A percentile compares a stretch with the other conserved stretches of the same genome.
Conservation (phyloP, 2,113 vertebrate species). For the Fregata magnificens region DNA sequence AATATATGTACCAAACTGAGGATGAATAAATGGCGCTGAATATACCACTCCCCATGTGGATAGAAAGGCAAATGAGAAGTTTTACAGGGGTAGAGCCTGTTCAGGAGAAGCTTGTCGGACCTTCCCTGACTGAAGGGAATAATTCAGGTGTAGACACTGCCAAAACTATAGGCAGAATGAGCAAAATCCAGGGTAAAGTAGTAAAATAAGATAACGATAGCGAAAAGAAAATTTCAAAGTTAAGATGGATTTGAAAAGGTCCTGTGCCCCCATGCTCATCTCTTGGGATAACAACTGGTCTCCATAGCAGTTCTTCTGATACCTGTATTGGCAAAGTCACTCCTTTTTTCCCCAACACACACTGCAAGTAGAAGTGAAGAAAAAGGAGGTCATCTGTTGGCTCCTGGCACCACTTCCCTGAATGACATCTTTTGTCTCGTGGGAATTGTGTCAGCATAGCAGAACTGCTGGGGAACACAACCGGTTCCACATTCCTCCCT, state of each 20-base stretch:
- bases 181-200: background rate
- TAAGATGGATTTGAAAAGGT: background rate
- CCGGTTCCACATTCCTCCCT: background rate
- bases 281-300: background rate
- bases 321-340: background rate
- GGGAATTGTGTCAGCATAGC: background rate
- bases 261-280: background rate
- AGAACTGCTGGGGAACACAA: background rate
- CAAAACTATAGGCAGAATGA: background rate
- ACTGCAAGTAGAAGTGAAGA: background rate
- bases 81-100: background rate
- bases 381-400: background rate
- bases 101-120: background rate
- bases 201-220: background rate
- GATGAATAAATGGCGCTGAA: background rate
- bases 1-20: background rate
- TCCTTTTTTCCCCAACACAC: background rate
- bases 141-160: background rate
- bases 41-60: background rate
- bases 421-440: background rate
- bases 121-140: background rate
- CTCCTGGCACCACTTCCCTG: background rate
- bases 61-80: background rate
- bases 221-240: background rate
- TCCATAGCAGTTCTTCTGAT: background rate